phyloP scores from a whole-genome alignment of 1,140 invertebrate genomes.

The Drosophila elegans region DNA sequence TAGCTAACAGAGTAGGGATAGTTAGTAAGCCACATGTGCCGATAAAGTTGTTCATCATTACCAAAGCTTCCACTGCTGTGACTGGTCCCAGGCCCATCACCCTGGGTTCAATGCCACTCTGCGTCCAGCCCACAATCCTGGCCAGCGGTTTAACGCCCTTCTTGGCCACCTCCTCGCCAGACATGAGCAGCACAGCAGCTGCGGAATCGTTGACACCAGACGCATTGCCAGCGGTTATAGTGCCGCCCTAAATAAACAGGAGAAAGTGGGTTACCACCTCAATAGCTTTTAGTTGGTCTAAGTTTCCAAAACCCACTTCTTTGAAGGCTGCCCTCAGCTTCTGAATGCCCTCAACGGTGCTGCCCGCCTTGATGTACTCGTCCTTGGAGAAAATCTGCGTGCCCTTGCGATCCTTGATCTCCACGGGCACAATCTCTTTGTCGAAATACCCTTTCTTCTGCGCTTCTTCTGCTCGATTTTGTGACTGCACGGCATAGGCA shows the following conservation, averaged over 20 bases:
- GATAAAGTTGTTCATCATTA: constrained; percentile 83
- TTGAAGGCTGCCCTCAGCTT: constrained; percentile 89
- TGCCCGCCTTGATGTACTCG: constrained; percentile 89
- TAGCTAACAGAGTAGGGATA: constrained; percentile 85
- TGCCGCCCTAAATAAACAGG: constrained; percentile 85
- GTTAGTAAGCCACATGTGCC: neutral
- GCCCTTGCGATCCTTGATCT: constrained; percentile 86
- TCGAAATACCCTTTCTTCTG: constrained; percentile 89
- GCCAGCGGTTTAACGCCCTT: constrained; percentile 86
- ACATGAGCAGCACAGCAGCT: constrained; percentile 91
- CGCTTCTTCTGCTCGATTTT: constrained; percentile 89
- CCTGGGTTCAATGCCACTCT: constrained; percentile 89
- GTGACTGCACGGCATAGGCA: constrained; percentile 90
- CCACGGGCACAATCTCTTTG: constrained; percentile 90
- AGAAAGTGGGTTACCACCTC: constrained; percentile 7
- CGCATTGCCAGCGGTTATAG: constrained; percentile 92
- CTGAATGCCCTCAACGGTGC: constrained; percentile 87
- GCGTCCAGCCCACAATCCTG: constrained; percentile 88
- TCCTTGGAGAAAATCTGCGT: constrained; percentile 86
- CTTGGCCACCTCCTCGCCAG: constrained; percentile 86
- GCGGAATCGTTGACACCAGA: constrained; percentile 95
- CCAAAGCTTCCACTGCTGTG: constrained; percentile 88
- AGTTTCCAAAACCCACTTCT: constrained; percentile 57
- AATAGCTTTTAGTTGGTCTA: neutral
- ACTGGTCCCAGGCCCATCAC: constrained; percentile 93